phyloP scores from a whole-genome alignment of 2,797 vertebrate genomes.

The Darevskia nairensis region DNA sequence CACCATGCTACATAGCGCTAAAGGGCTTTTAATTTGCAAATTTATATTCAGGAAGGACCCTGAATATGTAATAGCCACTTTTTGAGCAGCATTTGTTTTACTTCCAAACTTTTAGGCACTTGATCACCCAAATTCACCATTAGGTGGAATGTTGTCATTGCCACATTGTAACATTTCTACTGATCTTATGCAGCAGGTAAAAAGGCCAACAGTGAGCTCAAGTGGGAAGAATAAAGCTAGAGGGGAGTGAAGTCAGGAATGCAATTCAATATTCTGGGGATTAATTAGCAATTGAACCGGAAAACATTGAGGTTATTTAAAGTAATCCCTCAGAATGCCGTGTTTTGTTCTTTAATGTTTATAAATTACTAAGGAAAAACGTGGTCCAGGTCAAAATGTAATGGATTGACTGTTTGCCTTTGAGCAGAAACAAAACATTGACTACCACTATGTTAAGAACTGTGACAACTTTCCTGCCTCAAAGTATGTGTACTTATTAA shows the following conservation, averaged over 20 bases:
- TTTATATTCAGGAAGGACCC: background rate
- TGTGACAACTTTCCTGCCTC: background rate
- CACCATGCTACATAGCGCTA: background rate
- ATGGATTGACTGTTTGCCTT: background rate
- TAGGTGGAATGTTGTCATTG: background rate
- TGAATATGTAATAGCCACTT: background rate
- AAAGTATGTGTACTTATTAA: background rate
- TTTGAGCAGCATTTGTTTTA: background rate
- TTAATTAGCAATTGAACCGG: background rate
- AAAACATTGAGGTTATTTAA: background rate
- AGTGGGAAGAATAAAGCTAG: background rate
- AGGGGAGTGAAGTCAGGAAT: background rate
- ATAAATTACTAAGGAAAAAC: fast-evolving
- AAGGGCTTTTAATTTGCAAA: background rate
- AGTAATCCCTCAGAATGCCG: fast-evolving
- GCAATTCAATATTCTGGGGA: background rate
- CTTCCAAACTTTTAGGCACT: background rate
- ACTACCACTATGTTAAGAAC: background rate
- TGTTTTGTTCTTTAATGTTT: background rate
- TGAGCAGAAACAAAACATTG: background rate
- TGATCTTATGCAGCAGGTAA: background rate
- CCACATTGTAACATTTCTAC: background rate
- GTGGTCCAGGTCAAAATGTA: background rate
- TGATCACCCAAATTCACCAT: background rate
- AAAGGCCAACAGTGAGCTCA: background rate